Evolutionary conservation across 1,140 invertebrate species (phyloP).

Genomic region (Nasonia giraulti): DNA sequence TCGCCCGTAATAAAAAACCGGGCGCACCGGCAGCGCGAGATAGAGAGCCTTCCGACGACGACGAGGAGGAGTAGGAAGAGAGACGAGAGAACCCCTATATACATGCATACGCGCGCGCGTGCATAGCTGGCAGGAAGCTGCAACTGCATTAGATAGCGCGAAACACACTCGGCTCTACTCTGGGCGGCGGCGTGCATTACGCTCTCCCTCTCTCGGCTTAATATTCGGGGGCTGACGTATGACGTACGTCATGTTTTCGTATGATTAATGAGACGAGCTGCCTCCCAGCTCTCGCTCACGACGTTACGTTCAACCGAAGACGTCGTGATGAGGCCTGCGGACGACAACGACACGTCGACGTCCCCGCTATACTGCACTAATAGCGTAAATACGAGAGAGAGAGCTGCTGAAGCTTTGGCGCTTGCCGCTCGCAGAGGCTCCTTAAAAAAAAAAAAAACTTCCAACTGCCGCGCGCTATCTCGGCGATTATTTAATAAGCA

Average conservation of each 20-base stretch:
- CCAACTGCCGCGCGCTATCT: not conserved
- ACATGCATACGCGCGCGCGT: not conserved
- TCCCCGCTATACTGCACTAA: not conserved
- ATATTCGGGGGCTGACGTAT: slow-evolving; percentile 32
- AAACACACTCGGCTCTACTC: not conserved
- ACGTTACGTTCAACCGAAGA: not conserved
- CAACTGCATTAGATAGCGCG: slow-evolving; percentile 23
- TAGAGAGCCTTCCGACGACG: not conserved
- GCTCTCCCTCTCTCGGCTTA: slow-evolving; percentile 18
- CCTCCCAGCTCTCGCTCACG: not conserved
- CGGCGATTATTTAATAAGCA: not conserved
- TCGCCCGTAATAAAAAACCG: not conserved
- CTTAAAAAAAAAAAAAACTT: not conserved
- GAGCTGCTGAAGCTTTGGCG: no score
- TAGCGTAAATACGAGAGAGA: no score
- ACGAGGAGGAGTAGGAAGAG: not conserved
- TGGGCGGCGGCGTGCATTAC: not conserved
- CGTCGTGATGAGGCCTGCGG: not conserved
- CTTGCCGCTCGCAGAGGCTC: not conserved
- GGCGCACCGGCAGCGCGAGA: no score
- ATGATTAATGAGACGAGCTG: slow-evolving; percentile 42
- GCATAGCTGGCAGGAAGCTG: not conserved
- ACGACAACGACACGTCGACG: not conserved
- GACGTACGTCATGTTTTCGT: slow-evolving; percentile 36
- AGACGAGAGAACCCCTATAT: not conserved